Base-by-base conservation (phyloP, 2,113 vertebrate genomes). In the Raphicerus campestris region DNA sequence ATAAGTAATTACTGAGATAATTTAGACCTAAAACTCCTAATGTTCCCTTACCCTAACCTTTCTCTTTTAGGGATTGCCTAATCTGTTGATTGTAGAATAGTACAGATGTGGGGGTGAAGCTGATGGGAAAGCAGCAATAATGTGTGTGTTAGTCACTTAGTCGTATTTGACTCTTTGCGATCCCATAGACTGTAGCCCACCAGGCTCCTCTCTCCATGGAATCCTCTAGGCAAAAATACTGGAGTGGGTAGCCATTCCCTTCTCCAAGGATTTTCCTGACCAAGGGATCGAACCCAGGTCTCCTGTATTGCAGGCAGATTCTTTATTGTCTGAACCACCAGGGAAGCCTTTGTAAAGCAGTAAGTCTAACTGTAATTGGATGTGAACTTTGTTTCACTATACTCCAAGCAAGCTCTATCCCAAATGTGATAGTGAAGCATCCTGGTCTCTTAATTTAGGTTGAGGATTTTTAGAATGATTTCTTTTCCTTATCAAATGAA, bases 401-500 rank as follows among this genome's bases (percentile, higher is more conserved):
- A 32, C 30, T 19, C 8, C 16, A 32, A 24, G 10, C 13, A 10
- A 92, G 55, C 19, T 82, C 7, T 93, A 1, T 93, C 49, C 49
- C 26, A 81, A 15, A 5, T 42, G 8, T 83, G 61, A 39, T 35
- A 66, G 47, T 45, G 45, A 82, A 80, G 11, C 24, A 49, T 87
- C 47, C 32, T 4, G 5, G 10, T 90, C 77, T 92, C 13, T 63
- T 58, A 70, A 53, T 91, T 94, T 92, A 81, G 81, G 2, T 82
- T 84, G 73, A 86, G 7, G 22, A 63, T 80, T 93, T 94, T 94
- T 95, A 75, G 16, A 89, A 35, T 89, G 30, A 86, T 96, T 85
- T 87, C 22, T 70, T 87, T 63, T 73, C 5, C 42, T 89, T 14
- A 87, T 93, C 5, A 81, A 87, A 90, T 92, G 28, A 92, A 26